A percentile compares a stretch with the other conserved stretches of the same genome.
These are phyloP conservation scores for Ectemnius lituratus DNA, from an alignment of 2,888 invertebrate species.

Conservation along the genomic window DNA sequence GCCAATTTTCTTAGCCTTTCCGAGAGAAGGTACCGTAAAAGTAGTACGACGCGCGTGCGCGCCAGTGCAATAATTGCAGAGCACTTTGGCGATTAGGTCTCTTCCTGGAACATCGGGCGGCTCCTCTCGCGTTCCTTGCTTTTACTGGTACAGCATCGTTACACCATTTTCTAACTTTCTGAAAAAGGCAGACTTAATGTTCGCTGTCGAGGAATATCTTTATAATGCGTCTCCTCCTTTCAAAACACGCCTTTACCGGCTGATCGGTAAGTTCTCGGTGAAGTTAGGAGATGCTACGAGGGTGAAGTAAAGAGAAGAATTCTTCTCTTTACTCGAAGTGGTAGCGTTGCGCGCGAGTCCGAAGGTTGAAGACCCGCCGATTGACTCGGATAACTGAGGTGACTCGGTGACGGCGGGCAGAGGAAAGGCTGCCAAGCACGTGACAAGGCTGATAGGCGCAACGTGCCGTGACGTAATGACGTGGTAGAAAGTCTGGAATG, in stretches of 20 bases:
- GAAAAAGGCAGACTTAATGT: neutral
- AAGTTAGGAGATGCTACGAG: no score
- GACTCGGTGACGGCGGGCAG: neutral
- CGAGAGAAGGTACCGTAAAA: conserved; percentile 49
- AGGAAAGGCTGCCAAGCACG: conserved; percentile 45
- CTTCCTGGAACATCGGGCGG: conserved; percentile 29
- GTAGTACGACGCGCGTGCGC: conserved; percentile 44
- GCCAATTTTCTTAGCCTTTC: conserved; percentile 46
- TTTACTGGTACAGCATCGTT: conserved; percentile 25
- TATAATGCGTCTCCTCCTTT: neutral
- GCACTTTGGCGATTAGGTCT: conserved; percentile 22
- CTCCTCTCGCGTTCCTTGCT: neutral
- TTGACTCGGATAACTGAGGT: no score
- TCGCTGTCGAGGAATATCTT: neutral
- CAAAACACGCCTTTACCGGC: no score
- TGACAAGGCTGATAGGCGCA: conserved; percentile 60
- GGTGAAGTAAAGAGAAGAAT: no score
- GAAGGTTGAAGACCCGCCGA: no score
- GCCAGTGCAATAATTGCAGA: conserved; percentile 45
- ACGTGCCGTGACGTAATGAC: conserved; percentile 56
- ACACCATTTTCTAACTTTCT: conserved; percentile 32
- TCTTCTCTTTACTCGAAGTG: no score
- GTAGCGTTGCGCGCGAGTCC: no score
- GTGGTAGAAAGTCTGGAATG: conserved; percentile 60
- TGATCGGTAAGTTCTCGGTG: no score